Conservation (phyloP, 2,113 vertebrate genomes). For the Strigops habroptila region DNA sequence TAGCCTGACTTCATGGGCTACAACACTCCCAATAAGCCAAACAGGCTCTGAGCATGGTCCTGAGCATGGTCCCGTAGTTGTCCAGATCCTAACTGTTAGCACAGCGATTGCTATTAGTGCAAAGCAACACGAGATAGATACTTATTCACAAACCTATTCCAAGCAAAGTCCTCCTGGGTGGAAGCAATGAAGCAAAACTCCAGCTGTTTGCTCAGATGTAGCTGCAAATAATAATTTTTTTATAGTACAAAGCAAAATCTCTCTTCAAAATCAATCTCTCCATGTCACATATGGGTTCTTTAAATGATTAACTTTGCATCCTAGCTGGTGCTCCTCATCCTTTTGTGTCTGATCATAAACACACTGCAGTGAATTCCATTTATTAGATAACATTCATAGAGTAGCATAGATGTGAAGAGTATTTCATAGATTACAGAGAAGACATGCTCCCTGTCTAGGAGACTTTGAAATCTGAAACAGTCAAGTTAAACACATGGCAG, state of each 20-base stretch:
- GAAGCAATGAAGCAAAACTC: neutral
- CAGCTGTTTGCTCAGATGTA: neutral
- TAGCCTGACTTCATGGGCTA: neutral
- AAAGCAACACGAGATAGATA: neutral
- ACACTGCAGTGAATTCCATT: neutral
- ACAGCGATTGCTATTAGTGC: neutral
- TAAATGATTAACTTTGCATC: neutral
- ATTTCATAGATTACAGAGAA: neutral
- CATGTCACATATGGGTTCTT: accelerated
- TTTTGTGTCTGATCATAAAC: neutral
- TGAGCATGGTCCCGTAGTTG: neutral
- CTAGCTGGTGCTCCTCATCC: neutral
- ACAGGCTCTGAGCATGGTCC: neutral
- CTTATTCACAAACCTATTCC: neutral
- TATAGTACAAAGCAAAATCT: neutral
- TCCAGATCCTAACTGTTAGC: neutral
- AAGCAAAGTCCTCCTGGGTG: neutral
- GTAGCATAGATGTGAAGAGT: neutral
- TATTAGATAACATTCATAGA: neutral
- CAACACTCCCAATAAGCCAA: neutral
- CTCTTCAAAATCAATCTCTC: neutral
- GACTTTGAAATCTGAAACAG: neutral
- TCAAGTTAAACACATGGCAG: neutral
- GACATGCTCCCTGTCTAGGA: neutral
- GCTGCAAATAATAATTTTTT: neutral